These are phyloP conservation scores for Ciconia maguari DNA, from an alignment of 2,113 vertebrate genomes.

Conservation along the genomic window DNA sequence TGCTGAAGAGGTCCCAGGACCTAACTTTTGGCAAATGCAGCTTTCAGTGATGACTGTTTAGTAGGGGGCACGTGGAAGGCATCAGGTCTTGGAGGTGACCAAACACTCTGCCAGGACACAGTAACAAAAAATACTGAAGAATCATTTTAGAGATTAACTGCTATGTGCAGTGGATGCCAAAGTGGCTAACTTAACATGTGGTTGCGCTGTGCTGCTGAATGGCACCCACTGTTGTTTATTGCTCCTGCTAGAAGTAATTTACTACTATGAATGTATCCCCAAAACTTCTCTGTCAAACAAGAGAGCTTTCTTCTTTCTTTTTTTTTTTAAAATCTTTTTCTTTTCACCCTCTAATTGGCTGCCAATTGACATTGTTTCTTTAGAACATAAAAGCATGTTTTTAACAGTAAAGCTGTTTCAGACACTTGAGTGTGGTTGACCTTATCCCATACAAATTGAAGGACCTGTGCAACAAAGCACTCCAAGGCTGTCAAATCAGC, in stretches of 20 bases:
- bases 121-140: background rate
- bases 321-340: accelerated
- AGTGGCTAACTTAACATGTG: background rate
- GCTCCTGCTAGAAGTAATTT: background rate
- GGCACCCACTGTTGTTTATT: background rate
- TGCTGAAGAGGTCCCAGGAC: background rate
- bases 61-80: background rate
- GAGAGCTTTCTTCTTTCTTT: background rate
- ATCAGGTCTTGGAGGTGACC: background rate
- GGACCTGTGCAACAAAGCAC: background rate
- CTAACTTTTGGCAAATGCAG: background rate
- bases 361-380: background rate
- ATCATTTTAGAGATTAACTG: background rate
- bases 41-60: background rate
- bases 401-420: background rate
- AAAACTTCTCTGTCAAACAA: background rate
- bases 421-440: background rate
- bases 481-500: background rate
- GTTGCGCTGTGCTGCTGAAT: background rate
- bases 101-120: background rate
- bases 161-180: background rate
- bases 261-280: background rate
- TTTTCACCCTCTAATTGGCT: background rate
- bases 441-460: background rate
- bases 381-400: background rate